Evolutionary conservation across 2,797 vertebrate genomes (phyloP).

Genomic region (Harpagifer antarcticus): DNA sequence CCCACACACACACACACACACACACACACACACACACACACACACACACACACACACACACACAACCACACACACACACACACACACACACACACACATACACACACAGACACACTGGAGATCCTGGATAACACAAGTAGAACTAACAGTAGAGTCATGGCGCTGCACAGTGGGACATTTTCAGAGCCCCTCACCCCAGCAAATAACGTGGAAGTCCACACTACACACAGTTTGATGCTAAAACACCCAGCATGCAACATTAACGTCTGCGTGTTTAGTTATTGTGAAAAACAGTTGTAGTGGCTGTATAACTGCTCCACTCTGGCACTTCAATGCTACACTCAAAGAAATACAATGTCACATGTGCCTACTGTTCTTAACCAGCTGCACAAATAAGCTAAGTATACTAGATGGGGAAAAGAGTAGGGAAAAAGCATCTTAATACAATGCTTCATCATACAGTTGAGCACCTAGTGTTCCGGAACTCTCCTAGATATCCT

Average conservation of each 20-base stretch:
- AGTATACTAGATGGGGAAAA: no score
- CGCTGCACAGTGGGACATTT: background rate
- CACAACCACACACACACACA: background rate
- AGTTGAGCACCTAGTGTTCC: no score
- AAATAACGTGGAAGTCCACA: background rate
- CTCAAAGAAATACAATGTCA: no score
- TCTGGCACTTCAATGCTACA: background rate
- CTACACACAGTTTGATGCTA: background rate
- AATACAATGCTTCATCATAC: no score
- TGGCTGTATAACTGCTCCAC: no score
- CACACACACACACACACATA: background rate
- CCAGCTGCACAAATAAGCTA: no score
- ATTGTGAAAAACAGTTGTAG: no score
- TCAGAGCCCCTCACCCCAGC: no score
- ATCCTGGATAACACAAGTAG: conserved; percentile 6
- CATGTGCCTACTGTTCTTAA: no score
- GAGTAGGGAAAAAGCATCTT: no score
- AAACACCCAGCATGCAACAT: background rate
- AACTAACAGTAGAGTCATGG: no score
- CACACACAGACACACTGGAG: no score
- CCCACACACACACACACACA: background rate
- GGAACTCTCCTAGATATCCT: background rate
- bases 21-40: background rate
- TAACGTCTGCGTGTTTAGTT: background rate
- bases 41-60: background rate